Conservation (phyloP, 2,113 vertebrate species). For the Cyrtonyx montezumae region DNA sequence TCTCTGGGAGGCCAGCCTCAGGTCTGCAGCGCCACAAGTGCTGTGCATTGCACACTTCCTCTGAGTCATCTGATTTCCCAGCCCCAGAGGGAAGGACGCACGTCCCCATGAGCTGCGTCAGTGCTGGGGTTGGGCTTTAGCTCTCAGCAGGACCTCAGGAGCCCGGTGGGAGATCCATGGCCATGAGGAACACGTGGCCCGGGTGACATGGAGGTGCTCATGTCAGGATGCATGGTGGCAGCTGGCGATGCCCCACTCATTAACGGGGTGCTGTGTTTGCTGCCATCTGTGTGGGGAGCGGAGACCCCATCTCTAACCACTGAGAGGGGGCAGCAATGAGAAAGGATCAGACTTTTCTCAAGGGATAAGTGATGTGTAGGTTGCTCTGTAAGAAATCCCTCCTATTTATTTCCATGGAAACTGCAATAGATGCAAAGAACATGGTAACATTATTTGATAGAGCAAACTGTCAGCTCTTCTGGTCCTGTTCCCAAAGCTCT, state of each 20-base stretch:
- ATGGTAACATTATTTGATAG: too few species aligned
- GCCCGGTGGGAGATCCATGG: neutral
- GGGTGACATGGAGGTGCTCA: neutral
- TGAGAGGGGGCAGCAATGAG: neutral
- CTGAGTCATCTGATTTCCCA: neutral
- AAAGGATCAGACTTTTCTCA: neutral
- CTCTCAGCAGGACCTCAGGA: fast-evolving
- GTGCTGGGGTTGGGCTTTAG: neutral
- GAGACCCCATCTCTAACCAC: neutral
- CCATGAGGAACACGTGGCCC: neutral
- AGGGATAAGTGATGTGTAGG: neutral
- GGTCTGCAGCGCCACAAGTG: neutral
- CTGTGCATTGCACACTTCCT: neutral
- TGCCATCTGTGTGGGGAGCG: too few species aligned
- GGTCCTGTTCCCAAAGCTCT: too few species aligned
- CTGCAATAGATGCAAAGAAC: too few species aligned
- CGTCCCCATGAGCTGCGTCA: fast-evolving
- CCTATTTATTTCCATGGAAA: too few species aligned
- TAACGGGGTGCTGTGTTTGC: neutral
- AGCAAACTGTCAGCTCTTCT: too few species aligned
- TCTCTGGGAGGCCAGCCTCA: neutral
- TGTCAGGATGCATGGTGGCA: neutral
- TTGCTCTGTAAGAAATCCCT: too few species aligned
- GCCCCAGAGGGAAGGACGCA: neutral
- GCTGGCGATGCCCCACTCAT: neutral